Percentiles rank a stretch among this genome's conserved stretches.
Evolutionary conservation across 1,140 invertebrate species (phyloP).

Genomic region (Drosophila jambulina): DNA sequence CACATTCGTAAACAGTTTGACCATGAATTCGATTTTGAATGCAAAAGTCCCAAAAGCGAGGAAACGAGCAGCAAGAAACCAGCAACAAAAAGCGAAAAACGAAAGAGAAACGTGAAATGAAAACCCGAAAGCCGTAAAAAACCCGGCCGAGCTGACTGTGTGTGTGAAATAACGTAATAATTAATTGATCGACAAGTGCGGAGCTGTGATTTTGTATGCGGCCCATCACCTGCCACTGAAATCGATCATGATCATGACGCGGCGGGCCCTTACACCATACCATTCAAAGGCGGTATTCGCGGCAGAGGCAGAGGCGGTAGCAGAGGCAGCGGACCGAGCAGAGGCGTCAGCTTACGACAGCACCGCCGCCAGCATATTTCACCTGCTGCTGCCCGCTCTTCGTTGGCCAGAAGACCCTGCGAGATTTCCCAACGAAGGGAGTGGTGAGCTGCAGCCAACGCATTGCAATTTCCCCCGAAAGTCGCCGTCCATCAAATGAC

Average conservation of each 20-base stretch:
- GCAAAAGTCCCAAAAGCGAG: constrained; percentile 72
- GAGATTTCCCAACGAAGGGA: constrained; percentile 39
- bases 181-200: constrained; percentile 82
- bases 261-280: constrained; percentile 62
- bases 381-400: constrained; percentile 70
- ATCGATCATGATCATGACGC: constrained; percentile 70
- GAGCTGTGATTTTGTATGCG: constrained; percentile 75
- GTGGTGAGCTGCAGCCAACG: constrained; percentile 22
- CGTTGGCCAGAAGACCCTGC: not conserved
- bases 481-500: constrained; percentile 14
- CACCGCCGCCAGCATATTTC: constrained; percentile 40
- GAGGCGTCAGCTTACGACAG: constrained; percentile 57
- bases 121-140: constrained; percentile 65
- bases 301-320: constrained; percentile 6
- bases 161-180: constrained; percentile 76
- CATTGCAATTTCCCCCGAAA: constrained; percentile 41
- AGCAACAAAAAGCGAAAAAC: constrained; percentile 29
- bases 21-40: constrained; percentile 81
- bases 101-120: constrained; percentile 71
- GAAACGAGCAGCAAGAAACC: constrained; percentile 2
- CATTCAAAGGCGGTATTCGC: constrained; percentile 27
- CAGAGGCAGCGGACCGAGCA: not conserved
- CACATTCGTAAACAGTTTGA: constrained; percentile 72
- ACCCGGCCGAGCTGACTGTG: constrained; percentile 40
- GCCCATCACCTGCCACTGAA: constrained; percentile 62